Evolutionary conservation across 1,140 invertebrate genomes (phyloP).

Genomic region (Tribolium madens): DNA sequence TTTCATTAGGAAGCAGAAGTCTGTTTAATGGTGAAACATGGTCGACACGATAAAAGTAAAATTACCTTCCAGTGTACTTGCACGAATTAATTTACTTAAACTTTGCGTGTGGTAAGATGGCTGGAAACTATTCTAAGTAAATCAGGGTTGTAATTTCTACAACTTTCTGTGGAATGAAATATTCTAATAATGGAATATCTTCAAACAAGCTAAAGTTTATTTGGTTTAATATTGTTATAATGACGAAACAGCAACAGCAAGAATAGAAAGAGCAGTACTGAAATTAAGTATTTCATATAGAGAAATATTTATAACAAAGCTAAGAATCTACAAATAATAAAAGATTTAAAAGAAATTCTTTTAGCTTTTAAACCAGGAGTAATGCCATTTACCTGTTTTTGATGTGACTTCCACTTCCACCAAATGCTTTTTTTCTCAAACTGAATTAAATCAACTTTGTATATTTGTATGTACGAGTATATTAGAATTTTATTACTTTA

Average conservation of each 20-base stretch:
- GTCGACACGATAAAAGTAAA: conserved; percentile 40
- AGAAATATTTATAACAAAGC: too few relatives aligned
- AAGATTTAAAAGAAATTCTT: not conserved
- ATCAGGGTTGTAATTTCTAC: not conserved
- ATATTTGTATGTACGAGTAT: too few relatives aligned
- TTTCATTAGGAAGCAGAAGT: not conserved
- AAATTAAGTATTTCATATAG: too few relatives aligned
- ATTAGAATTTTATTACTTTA: not conserved
- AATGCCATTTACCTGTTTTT: not conserved
- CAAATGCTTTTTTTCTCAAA: not conserved
- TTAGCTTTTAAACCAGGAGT: not conserved
- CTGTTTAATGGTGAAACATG: conserved; percentile 36
- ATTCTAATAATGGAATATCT: not conserved
- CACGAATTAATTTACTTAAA: conserved; percentile 28
- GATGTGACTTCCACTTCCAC: not conserved
- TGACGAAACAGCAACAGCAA: too few relatives aligned
- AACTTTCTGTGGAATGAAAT: not conserved
- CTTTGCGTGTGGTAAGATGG: conserved; percentile 7
- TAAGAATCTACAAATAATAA: too few relatives aligned
- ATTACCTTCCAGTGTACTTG: conserved; percentile 34
- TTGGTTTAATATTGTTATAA: too few relatives aligned
- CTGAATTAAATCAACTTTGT: too few relatives aligned
- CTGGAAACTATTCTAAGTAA: conserved; percentile 13
- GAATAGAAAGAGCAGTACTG: too few relatives aligned
- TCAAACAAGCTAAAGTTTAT: too few relatives aligned